phyloP scores from a whole-genome alignment of 2,888 invertebrate species.

The Tyria jacobaeae region DNA sequence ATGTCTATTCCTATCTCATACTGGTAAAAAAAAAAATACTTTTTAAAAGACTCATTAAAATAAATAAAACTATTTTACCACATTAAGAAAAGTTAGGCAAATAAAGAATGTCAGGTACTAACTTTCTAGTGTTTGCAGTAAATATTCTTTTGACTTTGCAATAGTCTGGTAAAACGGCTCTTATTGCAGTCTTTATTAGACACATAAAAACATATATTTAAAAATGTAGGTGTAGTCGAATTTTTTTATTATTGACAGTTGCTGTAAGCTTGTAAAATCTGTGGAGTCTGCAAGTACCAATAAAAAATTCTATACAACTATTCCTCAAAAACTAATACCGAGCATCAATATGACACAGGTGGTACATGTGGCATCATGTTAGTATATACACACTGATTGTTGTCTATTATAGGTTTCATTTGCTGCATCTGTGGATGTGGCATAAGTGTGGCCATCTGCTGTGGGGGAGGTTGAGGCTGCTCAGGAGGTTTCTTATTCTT shows the following conservation, averaged over 20 bases:
- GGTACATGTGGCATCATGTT: conserved; percentile 78
- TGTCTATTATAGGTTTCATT: conserved; percentile 38
- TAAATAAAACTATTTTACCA: too few relatives aligned
- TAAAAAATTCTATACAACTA: conserved; percentile 10
- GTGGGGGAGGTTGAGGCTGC: conserved; percentile 52
- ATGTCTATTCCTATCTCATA: too few relatives aligned
- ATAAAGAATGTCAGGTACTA: too few relatives aligned
- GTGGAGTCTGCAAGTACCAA: background rate
- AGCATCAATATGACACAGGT: conserved; percentile 69
- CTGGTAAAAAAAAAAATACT: too few relatives aligned
- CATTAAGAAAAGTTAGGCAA: too few relatives aligned
- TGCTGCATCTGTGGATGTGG: conserved; percentile 60
- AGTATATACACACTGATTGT: conserved; percentile 27
- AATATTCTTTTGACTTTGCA: too few relatives aligned
- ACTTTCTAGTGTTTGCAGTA: too few relatives aligned
- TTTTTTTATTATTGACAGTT: background rate
- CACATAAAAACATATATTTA: background rate
- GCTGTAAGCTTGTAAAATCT: background rate
- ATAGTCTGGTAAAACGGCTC: too few relatives aligned
- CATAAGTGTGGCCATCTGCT: conserved; percentile 36
- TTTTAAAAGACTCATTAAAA: too few relatives aligned
- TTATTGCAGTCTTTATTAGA: too few relatives aligned
- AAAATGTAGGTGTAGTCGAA: background rate
- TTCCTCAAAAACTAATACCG: background rate
- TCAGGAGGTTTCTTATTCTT: conserved; percentile 79